These are phyloP conservation scores for Heliconius melpomene DNA, from an alignment of 1,140 invertebrate species.

Conservation along the genomic window DNA sequence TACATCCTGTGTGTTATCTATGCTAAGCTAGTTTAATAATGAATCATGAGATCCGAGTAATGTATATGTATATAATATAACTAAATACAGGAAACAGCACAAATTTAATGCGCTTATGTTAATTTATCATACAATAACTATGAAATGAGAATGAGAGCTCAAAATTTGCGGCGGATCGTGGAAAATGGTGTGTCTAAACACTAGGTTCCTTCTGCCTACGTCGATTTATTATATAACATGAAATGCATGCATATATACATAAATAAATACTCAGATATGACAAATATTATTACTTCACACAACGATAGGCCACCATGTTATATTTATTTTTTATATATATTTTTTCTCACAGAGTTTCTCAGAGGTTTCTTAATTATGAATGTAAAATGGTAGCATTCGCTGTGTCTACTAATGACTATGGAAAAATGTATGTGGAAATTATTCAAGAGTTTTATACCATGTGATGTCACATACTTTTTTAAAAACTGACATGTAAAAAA, in stretches of 20 bases:
- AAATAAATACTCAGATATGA: neutral
- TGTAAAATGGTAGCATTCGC: neutral
- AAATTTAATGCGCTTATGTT: neutral
- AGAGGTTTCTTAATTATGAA: slow-evolving; percentile 12
- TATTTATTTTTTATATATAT: neutral
- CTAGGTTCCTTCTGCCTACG: no score
- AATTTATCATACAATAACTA: neutral
- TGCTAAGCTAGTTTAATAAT: neutral
- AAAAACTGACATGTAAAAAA: neutral
- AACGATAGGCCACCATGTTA: neutral
- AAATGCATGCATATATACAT: no score
- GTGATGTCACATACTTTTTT: neutral
- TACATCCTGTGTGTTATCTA: slow-evolving; percentile 10
- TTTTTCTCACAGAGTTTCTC: neutral
- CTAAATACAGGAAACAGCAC: neutral
- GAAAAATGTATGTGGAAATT: neutral
- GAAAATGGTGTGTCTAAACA: no score
- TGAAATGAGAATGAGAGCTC: no score
- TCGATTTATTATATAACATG: no score
- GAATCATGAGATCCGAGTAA: neutral
- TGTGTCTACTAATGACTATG: neutral
- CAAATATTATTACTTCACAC: neutral
- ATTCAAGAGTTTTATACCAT: neutral
- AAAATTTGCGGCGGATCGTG: no score
- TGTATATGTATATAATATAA: neutral